Evolutionary conservation across 1,140 invertebrate species (phyloP), one percentile per base, ranked within the genome.

Genomic region (Aphidius ervi): DNA sequence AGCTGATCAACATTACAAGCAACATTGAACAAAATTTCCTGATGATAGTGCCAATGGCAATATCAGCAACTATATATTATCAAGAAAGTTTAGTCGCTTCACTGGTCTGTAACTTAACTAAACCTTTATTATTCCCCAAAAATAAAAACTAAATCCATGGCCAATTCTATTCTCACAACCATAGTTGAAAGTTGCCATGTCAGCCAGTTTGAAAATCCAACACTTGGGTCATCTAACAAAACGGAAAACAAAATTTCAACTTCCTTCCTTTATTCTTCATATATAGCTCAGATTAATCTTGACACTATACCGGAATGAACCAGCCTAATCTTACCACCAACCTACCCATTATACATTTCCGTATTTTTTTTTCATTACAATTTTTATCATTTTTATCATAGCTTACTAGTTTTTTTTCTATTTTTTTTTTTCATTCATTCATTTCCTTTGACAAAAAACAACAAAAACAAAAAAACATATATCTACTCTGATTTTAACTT

Each of bases 71-170:
- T 31, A 31, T 31, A 31, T 31, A 31, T 31, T 3, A 31, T 1
- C 23, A 67, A 70, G 69, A 69, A 68, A 75, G 69, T 78, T 79
- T 76, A 78, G 69, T 60, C 72, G 76, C 74, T 79, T 68, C 74
- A 70, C 66, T 77, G 75, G 70, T 72, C 73, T 77, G 73, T 77
- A 79, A 77, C 74, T 74, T 69, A 65, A 76, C 65, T 71, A 72
- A 68, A 54, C 52, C 39, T 20, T 16, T n/a, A n/a, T 39, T 10
- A n/a, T 39, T 10, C 37, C 6, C 69, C 67, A 59, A 42, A 70
- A 71, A 71, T 71, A 75, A 76, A 72, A 71, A 66, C 68, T 57
- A 62, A 31, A 31, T 31, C 23, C 23, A 31, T 31, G 23, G 23
- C 23, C 23, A 31, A 31, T 31, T 31, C 23, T 31, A 31, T 31